Conservation (phyloP, 2,113 vertebrate genomes). For the Oryzias melastigma region DNA sequence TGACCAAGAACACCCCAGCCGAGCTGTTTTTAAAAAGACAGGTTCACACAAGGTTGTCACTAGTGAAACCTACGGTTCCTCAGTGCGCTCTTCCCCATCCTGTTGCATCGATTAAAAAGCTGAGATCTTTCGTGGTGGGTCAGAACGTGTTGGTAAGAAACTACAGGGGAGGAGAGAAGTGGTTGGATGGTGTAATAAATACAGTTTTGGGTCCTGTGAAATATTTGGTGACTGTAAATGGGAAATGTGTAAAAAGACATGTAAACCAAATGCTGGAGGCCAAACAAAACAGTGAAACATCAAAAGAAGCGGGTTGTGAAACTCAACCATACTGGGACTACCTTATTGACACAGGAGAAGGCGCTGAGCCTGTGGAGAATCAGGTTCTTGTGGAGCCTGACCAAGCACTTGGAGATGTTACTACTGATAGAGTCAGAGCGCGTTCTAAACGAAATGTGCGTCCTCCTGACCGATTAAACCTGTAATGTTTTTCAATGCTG, state of each 20-base stretch:
- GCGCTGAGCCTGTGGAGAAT: neutral
- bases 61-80: neutral
- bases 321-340: neutral
- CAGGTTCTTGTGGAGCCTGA: neutral
- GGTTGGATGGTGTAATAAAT: neutral
- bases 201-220: neutral
- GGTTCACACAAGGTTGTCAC: neutral
- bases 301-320: neutral
- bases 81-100: neutral
- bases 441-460: neutral
- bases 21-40: conserved; percentile 4
- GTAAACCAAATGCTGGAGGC: neutral
- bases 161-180: conserved; percentile 1
- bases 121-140: neutral
- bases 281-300: neutral
- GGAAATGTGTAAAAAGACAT: conserved; percentile 3
- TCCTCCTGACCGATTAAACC: neutral
- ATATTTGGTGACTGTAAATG: neutral
- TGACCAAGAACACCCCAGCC: neutral
- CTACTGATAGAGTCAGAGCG: neutral
- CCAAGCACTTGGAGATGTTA: neutral
- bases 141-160: neutral
- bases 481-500: neutral
- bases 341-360: neutral
- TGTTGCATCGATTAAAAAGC: neutral